phyloP scores from a whole-genome alignment of 1,140 invertebrate genomes.

The Sarcophaga bullata region DNA sequence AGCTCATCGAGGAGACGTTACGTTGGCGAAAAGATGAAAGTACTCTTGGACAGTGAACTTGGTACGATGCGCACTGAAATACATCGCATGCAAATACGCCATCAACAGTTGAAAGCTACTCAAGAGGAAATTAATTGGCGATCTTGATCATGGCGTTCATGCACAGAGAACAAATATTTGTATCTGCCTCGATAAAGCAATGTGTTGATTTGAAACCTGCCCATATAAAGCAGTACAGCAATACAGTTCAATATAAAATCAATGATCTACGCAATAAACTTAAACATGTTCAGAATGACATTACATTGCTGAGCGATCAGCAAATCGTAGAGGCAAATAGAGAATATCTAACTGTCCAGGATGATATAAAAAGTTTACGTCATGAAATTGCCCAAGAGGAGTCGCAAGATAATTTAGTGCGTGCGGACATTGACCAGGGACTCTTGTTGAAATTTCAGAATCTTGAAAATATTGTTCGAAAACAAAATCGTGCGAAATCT shows the following conservation, averaged over 20 bases:
- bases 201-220: not conserved
- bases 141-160: conserved; percentile 80
- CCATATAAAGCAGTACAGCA: not conserved
- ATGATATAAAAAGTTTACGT: conserved; percentile 27
- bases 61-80: conserved; percentile 81
- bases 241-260: conserved; percentile 63
- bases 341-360: conserved; percentile 53
- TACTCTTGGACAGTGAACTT: conserved; percentile 73
- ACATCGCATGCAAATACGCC: conserved; percentile 81
- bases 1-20: conserved; percentile 76
- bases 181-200: conserved; percentile 68
- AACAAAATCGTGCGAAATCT: conserved; percentile 70
- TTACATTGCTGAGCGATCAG: conserved; percentile 50
- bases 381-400: conserved; percentile 67
- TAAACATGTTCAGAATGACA: conserved; percentile 68
- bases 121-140: conserved; percentile 80
- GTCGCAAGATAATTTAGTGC: conserved; percentile 65
- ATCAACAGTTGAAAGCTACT: conserved; percentile 74
- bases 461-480: conserved; percentile 71
- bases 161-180: conserved; percentile 75
- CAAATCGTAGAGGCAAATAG: conserved; percentile 49
- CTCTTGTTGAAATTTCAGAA: conserved; percentile 67
- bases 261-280: conserved; percentile 71
- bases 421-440: conserved; percentile 59
- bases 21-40: conserved; percentile 72